Base-by-base conservation (phyloP, 2,113 vertebrate genomes). In the Perca flavescens region DNA sequence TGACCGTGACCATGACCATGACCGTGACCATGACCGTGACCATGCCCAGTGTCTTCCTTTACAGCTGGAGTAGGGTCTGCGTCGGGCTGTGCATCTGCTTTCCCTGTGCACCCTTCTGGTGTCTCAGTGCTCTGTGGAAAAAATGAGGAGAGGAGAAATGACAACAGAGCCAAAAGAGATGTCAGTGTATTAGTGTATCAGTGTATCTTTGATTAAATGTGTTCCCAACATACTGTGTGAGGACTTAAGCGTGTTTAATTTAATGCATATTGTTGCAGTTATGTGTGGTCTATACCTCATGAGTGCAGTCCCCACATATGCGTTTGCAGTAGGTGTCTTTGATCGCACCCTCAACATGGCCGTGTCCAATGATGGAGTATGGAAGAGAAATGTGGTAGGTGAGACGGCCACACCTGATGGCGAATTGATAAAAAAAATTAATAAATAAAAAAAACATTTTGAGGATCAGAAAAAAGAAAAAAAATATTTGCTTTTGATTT, bases 371-470 rank as follows among this genome's bases (percentile, higher is more conserved):
- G 91, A 96, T 93, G 80, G 97, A 94, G 58, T 96, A 97, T 28
- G 98, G 98, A 74, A 97, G 93, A 25, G 95, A 94, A 81, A 99
- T 92, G 50, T 97, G 97, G 60, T 95, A 93, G 2, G 97, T 96
- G 3, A 99, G 96, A 86, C 95, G 96, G 12, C 98, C 97, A 8
- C 98, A 99, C 86, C 98, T 99, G 84, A 62, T 61, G 46, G 78
- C 74, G 86, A 90, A 83, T n/a, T 31, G 17, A 65, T 34, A 34
- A 34, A 34, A 34, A 34, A 34, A 34, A 34, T 21, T 5, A 10
- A 28, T 28, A 28, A 40, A 9, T 8, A 9, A 25, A 2, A 72
- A 62, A 60, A 76, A 8, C 19, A 50, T 8, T 13, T 61, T 60
- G 49, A 75, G 5, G 17, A 25, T n/a, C 47, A 4, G 0, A 56